Evolutionary conservation across 1,140 invertebrate species (phyloP).

Genomic region (Forficula auricularia): DNA sequence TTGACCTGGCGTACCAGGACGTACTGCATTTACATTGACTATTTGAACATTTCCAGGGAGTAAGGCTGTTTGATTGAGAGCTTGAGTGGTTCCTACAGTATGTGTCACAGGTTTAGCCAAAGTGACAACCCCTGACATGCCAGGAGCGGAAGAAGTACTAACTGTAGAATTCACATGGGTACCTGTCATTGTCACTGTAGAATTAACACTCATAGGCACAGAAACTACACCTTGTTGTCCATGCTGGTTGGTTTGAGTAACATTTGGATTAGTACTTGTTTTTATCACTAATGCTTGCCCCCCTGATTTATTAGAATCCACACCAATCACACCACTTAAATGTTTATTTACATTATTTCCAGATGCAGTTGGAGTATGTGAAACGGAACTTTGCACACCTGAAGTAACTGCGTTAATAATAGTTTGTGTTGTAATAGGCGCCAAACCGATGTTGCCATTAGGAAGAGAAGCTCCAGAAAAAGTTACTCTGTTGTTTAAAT

Average conservation of each 20-base stretch:
- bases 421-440: conserved; percentile 23
- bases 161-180: conserved; percentile 16
- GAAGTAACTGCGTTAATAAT: conserved; percentile 19
- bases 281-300: conserved; percentile 50
- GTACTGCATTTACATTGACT: conserved; percentile 54
- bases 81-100: conserved; percentile 21
- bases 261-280: conserved; percentile 24
- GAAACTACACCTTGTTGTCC: conserved; percentile 42
- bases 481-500: conserved; percentile 21
- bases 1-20: conserved; percentile 44
- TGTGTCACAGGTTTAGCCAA: conserved; percentile 32
- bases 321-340: conserved; percentile 14
- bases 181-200: conserved; percentile 27
- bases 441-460: conserved; percentile 36
- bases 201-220: conserved; percentile 48
- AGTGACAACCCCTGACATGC: conserved; percentile 31
- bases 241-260: conserved; percentile 13
- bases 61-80: conserved; percentile 28
- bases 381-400: conserved; percentile 16
- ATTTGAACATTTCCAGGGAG: conserved; percentile 65
- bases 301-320: conserved; percentile 32
- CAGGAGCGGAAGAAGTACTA: conserved; percentile 15
- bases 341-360: conserved; percentile 15
- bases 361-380: conserved; percentile 14
- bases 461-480: conserved; percentile 27